phyloP scores from a whole-genome alignment of 2,888 invertebrate species.

The Eucriotettix oculatus region DNA sequence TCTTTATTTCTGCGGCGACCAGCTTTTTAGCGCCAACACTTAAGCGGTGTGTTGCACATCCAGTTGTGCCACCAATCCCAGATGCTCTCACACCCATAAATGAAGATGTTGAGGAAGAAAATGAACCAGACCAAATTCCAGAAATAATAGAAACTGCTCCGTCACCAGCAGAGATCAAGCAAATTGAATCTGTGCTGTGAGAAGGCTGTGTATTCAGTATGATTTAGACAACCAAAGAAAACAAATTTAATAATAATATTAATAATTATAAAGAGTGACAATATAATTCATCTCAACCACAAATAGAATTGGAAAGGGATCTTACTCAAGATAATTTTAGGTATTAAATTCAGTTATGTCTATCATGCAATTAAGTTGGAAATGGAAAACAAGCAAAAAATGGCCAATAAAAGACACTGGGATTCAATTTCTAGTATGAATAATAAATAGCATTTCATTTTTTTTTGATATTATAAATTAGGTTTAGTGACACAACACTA shows the following conservation, averaged over 20 bases:
- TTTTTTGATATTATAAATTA: too few relatives aligned
- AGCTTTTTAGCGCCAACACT: constrained; percentile 69
- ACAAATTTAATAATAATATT: neutral
- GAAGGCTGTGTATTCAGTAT: neutral
- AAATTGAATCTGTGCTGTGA: constrained; percentile 56
- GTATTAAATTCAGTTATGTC: neutral
- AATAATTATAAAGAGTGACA: neutral
- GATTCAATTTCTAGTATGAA: too few relatives aligned
- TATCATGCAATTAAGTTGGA: neutral
- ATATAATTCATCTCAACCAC: neutral
- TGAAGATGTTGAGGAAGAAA: constrained; percentile 43
- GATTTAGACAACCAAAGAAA: neutral
- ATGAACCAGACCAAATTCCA: constrained; percentile 55
- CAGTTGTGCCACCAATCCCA: constrained; percentile 42
- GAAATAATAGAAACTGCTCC: constrained; percentile 65
- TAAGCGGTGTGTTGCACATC: constrained; percentile 35
- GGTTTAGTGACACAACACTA: too few relatives aligned
- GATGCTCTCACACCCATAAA: constrained; percentile 70
- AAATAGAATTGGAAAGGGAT: neutral
- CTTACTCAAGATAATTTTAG: neutral
- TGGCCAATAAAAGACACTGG: too few relatives aligned
- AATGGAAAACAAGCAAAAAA: neutral
- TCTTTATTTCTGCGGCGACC: constrained; percentile 66
- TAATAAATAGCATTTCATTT: too few relatives aligned
- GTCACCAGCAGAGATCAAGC: constrained; percentile 43